These are phyloP conservation scores for Chloropsis hardwickii DNA, from an alignment of 2,113 vertebrate species.

Conservation along the genomic window DNA sequence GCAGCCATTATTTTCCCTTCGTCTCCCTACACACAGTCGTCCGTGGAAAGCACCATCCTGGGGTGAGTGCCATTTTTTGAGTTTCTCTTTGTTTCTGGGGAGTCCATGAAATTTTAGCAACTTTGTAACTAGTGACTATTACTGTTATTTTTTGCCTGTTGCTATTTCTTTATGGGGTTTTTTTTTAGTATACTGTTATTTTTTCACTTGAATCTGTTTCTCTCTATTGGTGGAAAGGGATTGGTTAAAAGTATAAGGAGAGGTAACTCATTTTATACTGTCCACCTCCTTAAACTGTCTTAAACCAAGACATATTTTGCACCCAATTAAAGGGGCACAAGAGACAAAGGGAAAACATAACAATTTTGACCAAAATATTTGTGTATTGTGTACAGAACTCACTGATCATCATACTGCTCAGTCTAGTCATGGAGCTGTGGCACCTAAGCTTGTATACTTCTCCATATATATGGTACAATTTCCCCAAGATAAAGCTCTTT, in stretches of 20 bases:
- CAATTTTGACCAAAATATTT: neutral
- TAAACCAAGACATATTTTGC: neutral
- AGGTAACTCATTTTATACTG: neutral
- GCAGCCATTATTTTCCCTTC: neutral
- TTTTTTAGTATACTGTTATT: neutral
- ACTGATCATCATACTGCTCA: neutral
- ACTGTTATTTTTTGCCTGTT: neutral
- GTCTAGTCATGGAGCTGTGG: neutral
- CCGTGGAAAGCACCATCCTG: neutral
- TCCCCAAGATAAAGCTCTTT: neutral
- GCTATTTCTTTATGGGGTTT: neutral
- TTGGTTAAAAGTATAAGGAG: neutral
- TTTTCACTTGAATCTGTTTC: neutral
- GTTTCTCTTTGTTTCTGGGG: neutral
- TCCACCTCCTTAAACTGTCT: neutral
- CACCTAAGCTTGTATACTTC: neutral
- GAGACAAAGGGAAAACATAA: neutral
- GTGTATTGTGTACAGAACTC: neutral
- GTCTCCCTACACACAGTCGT: neutral
- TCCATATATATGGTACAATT: neutral
- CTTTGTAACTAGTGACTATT: neutral
- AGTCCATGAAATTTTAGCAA: neutral
- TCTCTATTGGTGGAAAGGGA: neutral
- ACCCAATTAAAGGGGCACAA: neutral
- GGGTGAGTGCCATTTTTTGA: neutral